Evolutionary conservation across 2,113 vertebrate genomes (phyloP).

Genomic region (Struthio camelus): DNA sequence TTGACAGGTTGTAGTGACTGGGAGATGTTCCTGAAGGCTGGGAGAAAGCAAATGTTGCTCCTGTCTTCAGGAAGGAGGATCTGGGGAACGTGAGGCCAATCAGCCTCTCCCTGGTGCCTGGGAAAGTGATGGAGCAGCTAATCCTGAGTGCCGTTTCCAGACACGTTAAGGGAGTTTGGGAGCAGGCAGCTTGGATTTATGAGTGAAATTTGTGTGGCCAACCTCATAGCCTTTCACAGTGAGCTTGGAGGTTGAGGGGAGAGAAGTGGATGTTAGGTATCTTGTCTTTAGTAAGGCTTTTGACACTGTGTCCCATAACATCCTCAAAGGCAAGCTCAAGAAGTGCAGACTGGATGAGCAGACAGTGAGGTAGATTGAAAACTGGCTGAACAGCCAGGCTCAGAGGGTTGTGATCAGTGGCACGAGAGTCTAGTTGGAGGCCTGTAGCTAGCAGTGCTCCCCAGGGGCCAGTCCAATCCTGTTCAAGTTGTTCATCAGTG

Average conservation of each 20-base stretch:
- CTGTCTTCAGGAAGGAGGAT: background rate
- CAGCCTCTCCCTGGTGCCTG: background rate
- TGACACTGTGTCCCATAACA: background rate
- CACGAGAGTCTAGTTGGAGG: too few species aligned
- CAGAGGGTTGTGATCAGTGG: too few species aligned
- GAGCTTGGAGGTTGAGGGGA: background rate
- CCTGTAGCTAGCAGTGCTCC: too few species aligned
- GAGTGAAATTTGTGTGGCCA: background rate
- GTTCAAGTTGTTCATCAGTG: too few species aligned
- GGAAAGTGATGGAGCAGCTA: background rate
- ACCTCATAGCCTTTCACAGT: background rate
- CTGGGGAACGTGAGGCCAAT: background rate
- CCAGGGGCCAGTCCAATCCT: too few species aligned
- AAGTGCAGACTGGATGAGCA: background rate
- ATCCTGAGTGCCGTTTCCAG: background rate
- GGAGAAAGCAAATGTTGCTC: background rate
- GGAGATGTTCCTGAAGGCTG: background rate
- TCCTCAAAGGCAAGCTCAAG: background rate
- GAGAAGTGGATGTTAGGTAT: background rate
- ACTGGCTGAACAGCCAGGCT: too few species aligned
- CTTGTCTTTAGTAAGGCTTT: background rate
- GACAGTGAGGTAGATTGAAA: background rate
- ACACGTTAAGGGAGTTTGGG: background rate
- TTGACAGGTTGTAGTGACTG: background rate
- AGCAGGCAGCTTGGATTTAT: background rate